Base-by-base conservation (phyloP, 2,888 invertebrate genomes). In the Lymantria dispar region DNA sequence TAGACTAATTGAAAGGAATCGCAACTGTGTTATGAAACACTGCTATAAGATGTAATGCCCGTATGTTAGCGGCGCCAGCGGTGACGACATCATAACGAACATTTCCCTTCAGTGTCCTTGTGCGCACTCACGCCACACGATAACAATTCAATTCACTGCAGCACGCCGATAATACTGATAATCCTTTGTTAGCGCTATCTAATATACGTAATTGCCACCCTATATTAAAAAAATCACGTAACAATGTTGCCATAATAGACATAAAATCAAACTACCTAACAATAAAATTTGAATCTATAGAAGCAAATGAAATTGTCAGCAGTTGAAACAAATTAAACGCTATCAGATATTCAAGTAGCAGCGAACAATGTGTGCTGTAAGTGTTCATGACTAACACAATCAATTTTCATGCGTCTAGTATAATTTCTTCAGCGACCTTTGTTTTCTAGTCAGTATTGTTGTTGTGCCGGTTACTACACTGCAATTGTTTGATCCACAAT, bases 21-120 rank as follows among this genome's bases (percentile, higher is more conserved):
- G 64, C 63, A 54, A 72, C 67, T 74, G 60, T 64, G 65, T 86
- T 85, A 78, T 78, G 83, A 85, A 87, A 86, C 73, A 63, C 64
- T 54, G 72, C 79, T 68, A 73, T 74, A 71, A 87, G 85, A 85
- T 84, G 80, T 83, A 83, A 82, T 77, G 69, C 72, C 62, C 64
- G 66, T 68, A 67, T 58, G 70, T 65, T 68, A 68, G 70, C 73
- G 78, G 73, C 81, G 78, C 74, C 74, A 68, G 62, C 66, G 69
- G 73, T 85, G 83, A 85, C 85, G 83, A 83, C 80, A 86, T 56
- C 59, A 74, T 64, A 74, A 72, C 72, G 76, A 79, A 79, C 82
- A 80, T 90, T 90, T 90, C 86, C 90, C 89, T 83, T 88, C 83
- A 77, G 78, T 82, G 87, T 86, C 91, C 90, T 90, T 90, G 89